A percentile compares a stretch with the other conserved stretches of the same genome.
phyloP scores from a whole-genome alignment of 2,797 vertebrate genomes.

The Spea hammondii region DNA sequence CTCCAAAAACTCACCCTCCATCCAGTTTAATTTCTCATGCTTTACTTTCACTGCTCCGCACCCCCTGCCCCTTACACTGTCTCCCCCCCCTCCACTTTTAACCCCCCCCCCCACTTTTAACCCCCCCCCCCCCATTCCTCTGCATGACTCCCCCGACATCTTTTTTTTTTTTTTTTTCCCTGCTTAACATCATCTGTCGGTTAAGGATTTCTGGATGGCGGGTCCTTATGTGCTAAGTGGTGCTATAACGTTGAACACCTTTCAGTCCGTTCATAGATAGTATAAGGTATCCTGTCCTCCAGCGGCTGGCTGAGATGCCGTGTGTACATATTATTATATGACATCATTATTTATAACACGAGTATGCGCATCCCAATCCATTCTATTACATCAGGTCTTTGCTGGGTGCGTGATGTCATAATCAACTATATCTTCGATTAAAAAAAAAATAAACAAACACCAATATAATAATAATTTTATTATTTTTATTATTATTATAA shows the following conservation, averaged over 20 bases:
- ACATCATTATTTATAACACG: too few species aligned
- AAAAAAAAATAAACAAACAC: too few species aligned
- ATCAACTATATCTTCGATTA: too few species aligned
- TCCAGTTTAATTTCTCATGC: slow-evolving; percentile 18
- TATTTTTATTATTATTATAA: too few species aligned
- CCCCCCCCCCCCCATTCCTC: not conserved
- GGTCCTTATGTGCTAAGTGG: not conserved
- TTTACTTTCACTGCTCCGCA: not conserved
- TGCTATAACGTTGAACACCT: not conserved
- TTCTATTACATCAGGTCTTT: too few species aligned
- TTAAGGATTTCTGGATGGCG: not conserved
- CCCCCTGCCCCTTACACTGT: not conserved
- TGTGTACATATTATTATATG: too few species aligned
- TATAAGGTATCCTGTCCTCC: too few species aligned
- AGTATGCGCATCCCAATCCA: too few species aligned
- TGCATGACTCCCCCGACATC: slow-evolving; percentile 28
- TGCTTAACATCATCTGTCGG: slow-evolving; percentile 5
- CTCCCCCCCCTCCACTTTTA: not conserved
- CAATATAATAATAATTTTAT: too few species aligned
- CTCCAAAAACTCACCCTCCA: not conserved
- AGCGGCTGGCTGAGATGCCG: too few species aligned
- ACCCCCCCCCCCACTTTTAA: not conserved
- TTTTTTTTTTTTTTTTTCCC: not conserved
- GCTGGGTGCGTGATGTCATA: too few species aligned
- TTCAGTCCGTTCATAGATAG: not conserved